Evolutionary conservation across 1,140 invertebrate species (phyloP).

Genomic region (Macrotrachela quadricornifera): DNA sequence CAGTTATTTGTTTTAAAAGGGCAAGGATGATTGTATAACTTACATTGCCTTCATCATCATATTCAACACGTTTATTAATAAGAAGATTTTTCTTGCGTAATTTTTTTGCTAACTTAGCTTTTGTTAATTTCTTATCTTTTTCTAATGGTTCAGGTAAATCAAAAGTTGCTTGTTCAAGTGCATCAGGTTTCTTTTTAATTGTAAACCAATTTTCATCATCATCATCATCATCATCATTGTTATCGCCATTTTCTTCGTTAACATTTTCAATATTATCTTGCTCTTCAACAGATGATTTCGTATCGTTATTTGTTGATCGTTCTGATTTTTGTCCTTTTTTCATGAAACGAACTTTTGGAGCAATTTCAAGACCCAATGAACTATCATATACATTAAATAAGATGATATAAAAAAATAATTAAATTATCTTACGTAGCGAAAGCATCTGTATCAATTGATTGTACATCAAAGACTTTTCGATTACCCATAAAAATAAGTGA

Average conservation of each 20-base stretch:
- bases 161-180: neutral
- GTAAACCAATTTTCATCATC: conserved; percentile 30
- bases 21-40: neutral
- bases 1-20: neutral
- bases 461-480: conserved; percentile 66
- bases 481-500: conserved; percentile 70
- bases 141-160: conserved; percentile 19
- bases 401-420: too few species aligned
- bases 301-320: conserved; percentile 11
- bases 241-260: conserved; percentile 6
- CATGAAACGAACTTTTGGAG: conserved; percentile 65
- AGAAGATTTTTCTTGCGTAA: conserved; percentile 63
- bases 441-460: conserved; percentile 48
- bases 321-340: conserved; percentile 37
- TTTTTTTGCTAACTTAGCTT: conserved; percentile 60
- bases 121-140: conserved; percentile 53
- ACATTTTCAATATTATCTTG: conserved; percentile 11
- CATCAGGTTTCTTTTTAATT: conserved; percentile 38
- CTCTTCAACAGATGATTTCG: conserved; percentile 23
- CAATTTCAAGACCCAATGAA: conserved; percentile 58
- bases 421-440: conserved; percentile 40
- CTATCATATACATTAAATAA: too few species aligned
- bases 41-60: conserved; percentile 54
- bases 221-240: conserved; percentile 28
- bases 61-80: conserved; percentile 54